phyloP scores from a whole-genome alignment of 2,888 invertebrate species.

The Mycogona germanica region DNA sequence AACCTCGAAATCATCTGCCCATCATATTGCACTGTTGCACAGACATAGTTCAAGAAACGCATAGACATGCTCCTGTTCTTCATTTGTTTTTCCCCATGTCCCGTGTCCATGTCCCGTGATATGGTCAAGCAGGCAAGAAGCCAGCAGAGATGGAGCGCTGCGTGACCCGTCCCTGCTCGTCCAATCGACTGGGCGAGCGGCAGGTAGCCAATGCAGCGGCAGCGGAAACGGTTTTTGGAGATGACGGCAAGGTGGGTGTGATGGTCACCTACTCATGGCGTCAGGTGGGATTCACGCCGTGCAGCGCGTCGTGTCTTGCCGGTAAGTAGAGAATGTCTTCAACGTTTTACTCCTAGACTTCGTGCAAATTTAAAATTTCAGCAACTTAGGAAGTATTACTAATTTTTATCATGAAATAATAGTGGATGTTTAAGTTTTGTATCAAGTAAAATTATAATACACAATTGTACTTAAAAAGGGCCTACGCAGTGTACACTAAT shows the following conservation, averaged over 20 bases:
- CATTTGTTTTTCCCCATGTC: no score
- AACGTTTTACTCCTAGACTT: not conserved
- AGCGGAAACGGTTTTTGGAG: not conserved
- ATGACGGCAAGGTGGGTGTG: conserved; percentile 37
- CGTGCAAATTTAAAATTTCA: not conserved
- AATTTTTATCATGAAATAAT: not conserved
- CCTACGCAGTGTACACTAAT: not conserved
- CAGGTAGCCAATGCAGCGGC: not conserved
- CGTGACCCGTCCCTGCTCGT: conserved; percentile 55
- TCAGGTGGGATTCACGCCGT: conserved; percentile 78
- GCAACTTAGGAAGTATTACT: not conserved
- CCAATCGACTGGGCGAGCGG: conserved; percentile 18
- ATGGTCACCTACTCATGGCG: conserved; percentile 73
- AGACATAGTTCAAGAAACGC: no score
- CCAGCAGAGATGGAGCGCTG: conserved; percentile 71
- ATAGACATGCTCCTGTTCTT: no score
- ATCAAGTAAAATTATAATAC: not conserved
- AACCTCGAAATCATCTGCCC: no score
- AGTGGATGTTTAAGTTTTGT: not conserved
- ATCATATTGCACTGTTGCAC: no score
- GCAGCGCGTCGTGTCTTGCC: conserved; percentile 88
- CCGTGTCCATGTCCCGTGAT: no score
- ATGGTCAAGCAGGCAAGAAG: conserved; percentile 42
- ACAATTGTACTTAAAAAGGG: not conserved
- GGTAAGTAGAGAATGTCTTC: conserved; percentile 26